These are phyloP conservation scores for Tetheella fluctuosa DNA, from an alignment of 2,888 invertebrate genomes.

Conservation along the genomic window DNA sequence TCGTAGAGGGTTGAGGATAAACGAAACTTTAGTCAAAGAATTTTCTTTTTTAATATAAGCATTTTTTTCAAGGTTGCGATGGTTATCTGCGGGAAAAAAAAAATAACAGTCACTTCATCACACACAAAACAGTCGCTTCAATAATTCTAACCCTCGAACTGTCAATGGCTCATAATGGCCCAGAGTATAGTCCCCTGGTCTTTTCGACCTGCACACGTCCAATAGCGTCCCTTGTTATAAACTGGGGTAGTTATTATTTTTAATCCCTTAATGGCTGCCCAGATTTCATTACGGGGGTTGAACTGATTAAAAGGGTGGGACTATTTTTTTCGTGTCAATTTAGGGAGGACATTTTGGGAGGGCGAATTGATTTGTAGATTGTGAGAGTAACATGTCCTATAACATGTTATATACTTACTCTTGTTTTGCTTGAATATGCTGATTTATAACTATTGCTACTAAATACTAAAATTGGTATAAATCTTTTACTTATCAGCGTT, in stretches of 20 bases:
- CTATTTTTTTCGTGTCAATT: slow-evolving; percentile 49
- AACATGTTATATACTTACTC: neutral
- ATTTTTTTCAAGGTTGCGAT: too few species aligned
- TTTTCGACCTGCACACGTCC: slow-evolving; percentile 46
- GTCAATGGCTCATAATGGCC: slow-evolving; percentile 70
- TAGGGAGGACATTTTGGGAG: slow-evolving; percentile 29
- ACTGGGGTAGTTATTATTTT: slow-evolving; percentile 78
- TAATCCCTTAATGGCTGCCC: slow-evolving; percentile 83
- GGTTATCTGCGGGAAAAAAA: too few species aligned
- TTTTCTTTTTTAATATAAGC: too few species aligned
- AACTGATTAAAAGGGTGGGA: slow-evolving; percentile 78
- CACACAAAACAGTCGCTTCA: neutral
- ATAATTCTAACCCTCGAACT: slow-evolving; percentile 27
- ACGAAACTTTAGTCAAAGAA: too few species aligned
- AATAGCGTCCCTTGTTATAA: slow-evolving; percentile 55
- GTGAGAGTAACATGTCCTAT: neutral
- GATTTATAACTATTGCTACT: neutral
- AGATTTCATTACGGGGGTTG: slow-evolving; percentile 81
- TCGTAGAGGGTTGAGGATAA: too few species aligned
- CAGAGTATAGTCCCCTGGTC: slow-evolving; percentile 36
- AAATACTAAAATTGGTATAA: neutral
- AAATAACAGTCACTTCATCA: neutral
- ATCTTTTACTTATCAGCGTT: neutral
- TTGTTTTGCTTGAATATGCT: neutral
- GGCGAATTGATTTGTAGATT: slow-evolving; percentile 16